Conservation (phyloP, 2,888 invertebrate species). For the Volucella bombylans region DNA sequence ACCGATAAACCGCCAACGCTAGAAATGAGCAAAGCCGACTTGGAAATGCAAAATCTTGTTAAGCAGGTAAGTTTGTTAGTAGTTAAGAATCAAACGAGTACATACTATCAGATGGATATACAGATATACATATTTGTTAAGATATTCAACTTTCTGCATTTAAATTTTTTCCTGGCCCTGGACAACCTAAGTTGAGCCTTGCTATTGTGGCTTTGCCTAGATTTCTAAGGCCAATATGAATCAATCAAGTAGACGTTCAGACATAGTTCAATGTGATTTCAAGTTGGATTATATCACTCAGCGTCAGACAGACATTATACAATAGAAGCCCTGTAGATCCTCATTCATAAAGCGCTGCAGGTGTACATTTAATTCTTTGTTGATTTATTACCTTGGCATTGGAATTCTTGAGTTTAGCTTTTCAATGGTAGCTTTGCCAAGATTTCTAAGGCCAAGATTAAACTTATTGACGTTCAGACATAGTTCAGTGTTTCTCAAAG, state of each 20-base stretch:
- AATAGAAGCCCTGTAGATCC: too few species aligned
- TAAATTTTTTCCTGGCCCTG: conserved; percentile 5
- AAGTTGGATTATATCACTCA: conserved; percentile 76
- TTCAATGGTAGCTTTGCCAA: conserved; percentile 28
- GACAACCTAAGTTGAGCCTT: conserved; percentile 30
- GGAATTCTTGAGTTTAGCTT: conserved; percentile 5
- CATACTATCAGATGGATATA: conserved; percentile 73
- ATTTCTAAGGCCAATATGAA: conserved; percentile 47
- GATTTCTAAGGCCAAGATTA: conserved; percentile 60
- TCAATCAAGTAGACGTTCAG: conserved; percentile 57
- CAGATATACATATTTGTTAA: conserved; percentile 75
- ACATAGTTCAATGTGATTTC: conserved; percentile 58
- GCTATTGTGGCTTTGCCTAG: conserved; percentile 37
- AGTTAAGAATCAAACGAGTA: conserved; percentile 81
- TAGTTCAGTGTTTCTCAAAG: conserved; percentile 78
- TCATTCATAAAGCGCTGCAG: too few species aligned
- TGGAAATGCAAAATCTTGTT: conserved; percentile 88
- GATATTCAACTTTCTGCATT: background rate
- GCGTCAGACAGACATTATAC: conserved; percentile 66
- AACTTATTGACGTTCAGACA: conserved; percentile 80
- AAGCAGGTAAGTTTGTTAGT: conserved; percentile 85
- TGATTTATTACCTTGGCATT: too few species aligned
- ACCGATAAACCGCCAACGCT: conserved; percentile 77
- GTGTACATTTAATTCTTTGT: too few species aligned
- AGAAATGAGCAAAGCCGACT: conserved; percentile 88